phyloP scores from a whole-genome alignment of 2,888 invertebrate genomes.

The Amitus sp. region DNA sequence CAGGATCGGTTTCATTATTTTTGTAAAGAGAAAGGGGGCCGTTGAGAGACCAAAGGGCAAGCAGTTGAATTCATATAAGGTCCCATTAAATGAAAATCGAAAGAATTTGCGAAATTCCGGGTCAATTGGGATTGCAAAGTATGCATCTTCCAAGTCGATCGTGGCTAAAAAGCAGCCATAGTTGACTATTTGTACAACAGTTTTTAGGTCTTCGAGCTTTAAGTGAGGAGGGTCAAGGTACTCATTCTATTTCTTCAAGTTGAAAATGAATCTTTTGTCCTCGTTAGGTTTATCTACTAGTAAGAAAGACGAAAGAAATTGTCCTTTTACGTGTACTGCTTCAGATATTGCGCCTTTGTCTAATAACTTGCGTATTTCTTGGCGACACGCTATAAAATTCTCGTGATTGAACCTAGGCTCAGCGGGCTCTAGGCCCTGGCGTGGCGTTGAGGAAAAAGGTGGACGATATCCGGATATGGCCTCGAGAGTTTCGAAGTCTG shows the following conservation, averaged over 20 bases:
- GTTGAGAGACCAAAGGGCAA: slow-evolving; percentile 34
- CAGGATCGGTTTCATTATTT: slow-evolving; percentile 28
- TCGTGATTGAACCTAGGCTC: too few species aligned
- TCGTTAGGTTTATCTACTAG: too few species aligned
- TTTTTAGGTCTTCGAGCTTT: slow-evolving; percentile 31
- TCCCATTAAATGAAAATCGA: slow-evolving; percentile 21
- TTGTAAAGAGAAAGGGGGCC: slow-evolving; percentile 34
- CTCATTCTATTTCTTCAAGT: slow-evolving; percentile 29
- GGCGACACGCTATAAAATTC: too few species aligned
- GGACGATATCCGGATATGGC: too few species aligned
- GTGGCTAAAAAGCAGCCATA: slow-evolving; percentile 17
- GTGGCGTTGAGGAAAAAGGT: too few species aligned
- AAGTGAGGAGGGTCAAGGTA: slow-evolving; percentile 27
- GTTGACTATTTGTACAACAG: slow-evolving; percentile 12
- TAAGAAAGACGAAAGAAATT: too few species aligned
- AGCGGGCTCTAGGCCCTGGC: too few species aligned
- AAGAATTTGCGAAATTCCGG: slow-evolving; percentile 21
- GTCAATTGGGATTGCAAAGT: slow-evolving; percentile 21
- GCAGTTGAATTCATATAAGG: slow-evolving; percentile 28
- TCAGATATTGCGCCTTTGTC: too few species aligned
- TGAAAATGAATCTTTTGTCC: slow-evolving; percentile 20
- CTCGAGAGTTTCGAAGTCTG: too few species aligned
- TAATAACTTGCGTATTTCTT: too few species aligned
- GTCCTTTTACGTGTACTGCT: too few species aligned
- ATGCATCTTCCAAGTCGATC: slow-evolving; percentile 29